These are phyloP conservation scores for Zosterops japonicus DNA, from an alignment of 2,113 vertebrate genomes.

Conservation along the genomic window DNA sequence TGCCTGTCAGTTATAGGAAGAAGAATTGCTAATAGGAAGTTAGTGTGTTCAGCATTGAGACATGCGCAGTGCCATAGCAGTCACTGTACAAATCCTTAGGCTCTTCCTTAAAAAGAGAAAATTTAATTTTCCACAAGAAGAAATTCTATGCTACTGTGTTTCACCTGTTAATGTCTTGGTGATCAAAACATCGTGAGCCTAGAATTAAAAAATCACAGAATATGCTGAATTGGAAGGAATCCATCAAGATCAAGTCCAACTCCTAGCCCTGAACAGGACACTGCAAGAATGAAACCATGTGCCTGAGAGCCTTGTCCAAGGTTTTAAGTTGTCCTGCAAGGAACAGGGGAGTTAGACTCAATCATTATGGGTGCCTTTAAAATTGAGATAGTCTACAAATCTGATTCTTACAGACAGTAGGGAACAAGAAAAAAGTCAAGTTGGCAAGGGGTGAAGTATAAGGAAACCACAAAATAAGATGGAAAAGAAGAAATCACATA, in stretches of 20 bases:
- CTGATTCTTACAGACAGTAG: not conserved
- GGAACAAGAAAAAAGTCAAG: not conserved
- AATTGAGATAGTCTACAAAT: not conserved
- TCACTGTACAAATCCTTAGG: not conserved
- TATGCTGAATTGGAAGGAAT: not conserved
- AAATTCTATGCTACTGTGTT: not conserved
- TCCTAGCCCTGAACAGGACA: not conserved
- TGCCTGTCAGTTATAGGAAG: not conserved
- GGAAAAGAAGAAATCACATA: not conserved
- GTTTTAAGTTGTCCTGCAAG: not conserved
- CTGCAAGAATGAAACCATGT: not conserved
- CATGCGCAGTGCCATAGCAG: not conserved
- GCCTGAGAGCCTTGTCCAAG: not conserved
- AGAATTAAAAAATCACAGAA: not conserved
- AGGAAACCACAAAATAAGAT: not conserved
- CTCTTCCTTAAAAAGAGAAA: not conserved
- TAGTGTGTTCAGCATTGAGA: not conserved
- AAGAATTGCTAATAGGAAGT: not conserved
- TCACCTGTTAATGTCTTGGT: not conserved
- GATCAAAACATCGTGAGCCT: not conserved
- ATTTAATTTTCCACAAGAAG: not conserved
- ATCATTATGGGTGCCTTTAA: not conserved
- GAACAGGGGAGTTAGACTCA: rapidly evolving
- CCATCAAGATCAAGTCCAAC: not conserved
- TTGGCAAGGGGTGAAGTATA: not conserved